Percentiles rank a stretch among this genome's conserved stretches.
Conservation (phyloP, 2,888 invertebrate genomes). For the Chrysodeixis includens region DNA sequence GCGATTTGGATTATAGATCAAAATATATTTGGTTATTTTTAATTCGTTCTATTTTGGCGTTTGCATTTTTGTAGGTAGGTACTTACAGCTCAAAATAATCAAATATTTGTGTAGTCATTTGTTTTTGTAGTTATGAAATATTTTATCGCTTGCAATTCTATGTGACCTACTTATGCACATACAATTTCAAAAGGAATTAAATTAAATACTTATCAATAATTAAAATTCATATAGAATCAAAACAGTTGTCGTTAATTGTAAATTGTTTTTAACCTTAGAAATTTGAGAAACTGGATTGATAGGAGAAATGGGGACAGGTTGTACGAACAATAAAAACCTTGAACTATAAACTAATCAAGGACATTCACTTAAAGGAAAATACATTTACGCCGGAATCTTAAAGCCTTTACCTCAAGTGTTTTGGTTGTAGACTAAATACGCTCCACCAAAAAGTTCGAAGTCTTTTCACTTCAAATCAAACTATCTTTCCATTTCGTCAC, state of each 20-base stretch:
- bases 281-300: too few species aligned
- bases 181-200: too few species aligned
- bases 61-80: background rate
- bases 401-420: too few species aligned
- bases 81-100: background rate
- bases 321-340: too few species aligned
- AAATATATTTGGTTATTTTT: background rate
- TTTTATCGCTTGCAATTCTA: background rate
- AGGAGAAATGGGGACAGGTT: too few species aligned
- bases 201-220: too few species aligned
- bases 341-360: too few species aligned
- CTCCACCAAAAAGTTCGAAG: background rate
- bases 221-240: too few species aligned
- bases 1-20: constrained; percentile 1
- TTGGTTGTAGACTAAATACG: background rate
- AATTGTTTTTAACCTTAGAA: too few species aligned
- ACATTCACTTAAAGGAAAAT: too few species aligned
- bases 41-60: background rate
- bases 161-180: background rate
- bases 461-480: background rate
- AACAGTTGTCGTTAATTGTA: too few species aligned
- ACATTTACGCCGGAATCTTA: too few species aligned
- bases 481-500: background rate
- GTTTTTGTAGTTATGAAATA: background rate
- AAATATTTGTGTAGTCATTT: background rate